Evolutionary conservation across 2,113 vertebrate genomes (phyloP).

Genomic region (Osmerus mordax): DNA sequence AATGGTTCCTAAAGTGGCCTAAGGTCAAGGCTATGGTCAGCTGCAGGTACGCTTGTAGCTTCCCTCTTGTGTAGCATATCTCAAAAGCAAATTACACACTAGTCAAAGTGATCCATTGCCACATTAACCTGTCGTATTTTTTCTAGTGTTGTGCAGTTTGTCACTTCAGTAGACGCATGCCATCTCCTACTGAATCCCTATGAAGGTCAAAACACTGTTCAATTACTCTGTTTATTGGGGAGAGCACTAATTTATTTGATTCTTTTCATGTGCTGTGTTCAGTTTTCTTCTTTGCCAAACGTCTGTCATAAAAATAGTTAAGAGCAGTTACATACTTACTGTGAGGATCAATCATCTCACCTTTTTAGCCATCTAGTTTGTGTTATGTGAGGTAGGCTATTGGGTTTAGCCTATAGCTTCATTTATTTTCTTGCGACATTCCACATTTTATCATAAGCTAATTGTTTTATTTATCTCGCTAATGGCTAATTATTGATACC

Average conservation of each 20-base stretch:
- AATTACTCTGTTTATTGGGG: conserved; percentile 15
- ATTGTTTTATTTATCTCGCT: neutral
- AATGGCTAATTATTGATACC: neutral
- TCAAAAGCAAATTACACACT: too few relatives aligned
- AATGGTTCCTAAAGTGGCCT: too few relatives aligned
- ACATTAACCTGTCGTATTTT: conserved; percentile 20
- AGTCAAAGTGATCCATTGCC: conserved; percentile 1
- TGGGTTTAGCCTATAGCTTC: conserved; percentile 5
- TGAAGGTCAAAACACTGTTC: conserved; percentile 15
- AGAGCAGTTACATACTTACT: conserved; percentile 41
- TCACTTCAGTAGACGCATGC: neutral
- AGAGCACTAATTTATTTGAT: conserved; percentile 33
- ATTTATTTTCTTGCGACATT: conserved; percentile 31
- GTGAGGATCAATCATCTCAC: conserved; percentile 39
- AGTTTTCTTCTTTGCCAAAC: conserved; percentile 52
- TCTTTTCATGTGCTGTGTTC: conserved; percentile 13
- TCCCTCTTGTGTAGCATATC: neutral
- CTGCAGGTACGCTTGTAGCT: neutral
- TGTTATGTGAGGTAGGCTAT: neutral
- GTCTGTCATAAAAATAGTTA: conserved; percentile 29
- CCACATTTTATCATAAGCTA: conserved; percentile 12
- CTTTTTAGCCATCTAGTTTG: neutral
- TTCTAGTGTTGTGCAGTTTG: conserved; percentile 7
- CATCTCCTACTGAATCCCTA: neutral
- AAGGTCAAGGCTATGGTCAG: too few relatives aligned